Evolutionary conservation across 2,113 vertebrate genomes (phyloP), one percentile per base, ranked within the genome.

Genomic region (Calcarius ornatus): DNA sequence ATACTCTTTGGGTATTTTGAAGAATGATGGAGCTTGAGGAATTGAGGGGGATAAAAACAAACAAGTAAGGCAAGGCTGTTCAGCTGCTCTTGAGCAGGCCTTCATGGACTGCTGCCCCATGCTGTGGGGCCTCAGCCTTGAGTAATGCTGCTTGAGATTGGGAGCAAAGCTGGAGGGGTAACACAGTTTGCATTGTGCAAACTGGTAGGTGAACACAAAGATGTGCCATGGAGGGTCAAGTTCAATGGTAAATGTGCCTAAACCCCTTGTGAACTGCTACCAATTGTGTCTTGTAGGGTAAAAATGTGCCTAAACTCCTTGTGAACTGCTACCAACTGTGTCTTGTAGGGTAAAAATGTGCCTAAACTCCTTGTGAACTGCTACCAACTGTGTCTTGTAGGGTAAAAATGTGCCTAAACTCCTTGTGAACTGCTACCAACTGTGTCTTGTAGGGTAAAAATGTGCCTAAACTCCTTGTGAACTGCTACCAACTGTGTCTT

Each of bases 371-470:
- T 50, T 70, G 10, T 82, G n/a, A 76, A 25, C 25, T 48, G 28
- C 24, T 45, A 2, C 54, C 30, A 18, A 33, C 69, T 81, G 28
- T 72, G 24, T 83, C 65, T 92, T 96, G 59, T 56, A 99, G 99
- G 99, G 99, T 57, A 45, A 45, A 45, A 45, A 99, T 19, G 19
- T 80, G 22, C 59, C 28, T 2, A 0, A 61, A 60, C 28, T 37
- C 3, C 22, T 47, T 75, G 10, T 82, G 33, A 76, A 25, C 23
- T 47, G 30, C 25, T 45, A 1, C 59, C 27, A 18, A 45, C 69
- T 81, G 31, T 72, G 28, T 83, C 65, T 92, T 96, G 61, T 56
- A 99, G 99, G 99, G 99, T 56, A 38, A 38, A 38, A 38, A 99
- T 19, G 19, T 80, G 22, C 59, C 28, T 2, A 0, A 61, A 60